These are phyloP conservation scores for Apamea epomidion DNA, from an alignment of 2,888 invertebrate species.

Conservation along the genomic window DNA sequence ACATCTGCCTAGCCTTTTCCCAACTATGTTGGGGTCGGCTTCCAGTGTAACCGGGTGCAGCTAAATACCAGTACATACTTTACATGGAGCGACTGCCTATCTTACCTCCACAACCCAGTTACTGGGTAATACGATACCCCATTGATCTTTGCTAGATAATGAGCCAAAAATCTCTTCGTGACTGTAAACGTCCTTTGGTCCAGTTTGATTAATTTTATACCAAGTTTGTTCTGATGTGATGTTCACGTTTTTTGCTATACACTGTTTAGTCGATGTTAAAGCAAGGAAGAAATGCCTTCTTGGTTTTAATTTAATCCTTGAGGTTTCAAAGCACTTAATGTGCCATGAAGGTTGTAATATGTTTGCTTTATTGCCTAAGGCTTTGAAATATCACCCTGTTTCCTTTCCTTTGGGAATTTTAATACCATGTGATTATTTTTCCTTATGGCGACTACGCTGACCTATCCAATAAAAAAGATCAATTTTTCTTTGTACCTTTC, in stretches of 20 bases:
- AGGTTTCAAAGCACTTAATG: conserved; percentile 14
- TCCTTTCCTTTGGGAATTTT: conserved; percentile 50
- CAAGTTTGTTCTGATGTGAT: neutral
- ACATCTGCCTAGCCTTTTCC: no score
- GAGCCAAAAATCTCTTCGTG: neutral
- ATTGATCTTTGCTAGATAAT: neutral
- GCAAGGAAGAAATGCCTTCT: conserved; percentile 7
- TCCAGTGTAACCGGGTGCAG: no score
- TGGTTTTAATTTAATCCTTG: conserved; percentile 4
- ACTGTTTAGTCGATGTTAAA: neutral
- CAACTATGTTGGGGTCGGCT: no score
- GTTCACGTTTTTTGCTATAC: neutral
- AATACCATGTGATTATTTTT: conserved; percentile 63
- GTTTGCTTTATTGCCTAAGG: conserved; percentile 39
- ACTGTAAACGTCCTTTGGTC: neutral
- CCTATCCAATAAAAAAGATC: conserved; percentile 83
- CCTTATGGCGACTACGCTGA: conserved; percentile 74
- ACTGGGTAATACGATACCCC: no score
- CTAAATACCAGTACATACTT: no score
- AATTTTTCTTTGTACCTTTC: conserved; percentile 83
- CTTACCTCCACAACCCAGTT: no score
- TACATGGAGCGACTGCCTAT: no score
- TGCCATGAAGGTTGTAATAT: conserved; percentile 35
- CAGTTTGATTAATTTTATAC: neutral
- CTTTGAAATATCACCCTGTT: conserved; percentile 48